phyloP scores from a whole-genome alignment of 2,797 vertebrate genomes.

The Cyprinodon diabolis region DNA sequence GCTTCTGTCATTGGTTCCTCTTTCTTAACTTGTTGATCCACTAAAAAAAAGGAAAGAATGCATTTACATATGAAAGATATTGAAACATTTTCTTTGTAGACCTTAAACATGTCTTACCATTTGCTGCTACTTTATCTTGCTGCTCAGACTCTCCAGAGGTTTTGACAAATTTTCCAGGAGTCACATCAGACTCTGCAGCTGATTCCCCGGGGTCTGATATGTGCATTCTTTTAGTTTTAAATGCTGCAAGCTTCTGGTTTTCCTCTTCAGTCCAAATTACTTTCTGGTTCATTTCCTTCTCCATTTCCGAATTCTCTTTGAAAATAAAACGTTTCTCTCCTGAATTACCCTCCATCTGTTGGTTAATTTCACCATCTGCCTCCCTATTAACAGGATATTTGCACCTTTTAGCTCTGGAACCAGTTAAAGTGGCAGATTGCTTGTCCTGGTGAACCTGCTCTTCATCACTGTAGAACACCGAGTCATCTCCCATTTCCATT shows the following conservation, averaged over 20 bases:
- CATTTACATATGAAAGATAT: slow-evolving; percentile 9
- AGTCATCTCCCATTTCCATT: slow-evolving; percentile 74
- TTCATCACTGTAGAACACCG: slow-evolving; percentile 77
- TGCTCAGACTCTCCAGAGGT: slow-evolving; percentile 7
- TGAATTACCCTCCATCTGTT: slow-evolving; percentile 3
- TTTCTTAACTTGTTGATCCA: slow-evolving; percentile 8
- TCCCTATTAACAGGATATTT: slow-evolving; percentile 32
- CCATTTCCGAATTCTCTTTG: background rate
- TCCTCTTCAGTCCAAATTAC: slow-evolving; percentile 17
- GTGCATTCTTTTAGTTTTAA: slow-evolving; percentile 8
- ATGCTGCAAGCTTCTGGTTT: slow-evolving; percentile 13
- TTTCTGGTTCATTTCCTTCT: slow-evolving; percentile 6
- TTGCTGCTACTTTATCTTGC: slow-evolving; percentile 5
- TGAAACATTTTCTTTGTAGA: background rate
- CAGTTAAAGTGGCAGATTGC: background rate
- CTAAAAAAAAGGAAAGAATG: slow-evolving; percentile 24
- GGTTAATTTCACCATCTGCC: slow-evolving; percentile 5
- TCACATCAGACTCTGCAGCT: background rate
- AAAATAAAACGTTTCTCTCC: slow-evolving; percentile 2
- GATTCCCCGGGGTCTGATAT: slow-evolving; percentile 19
- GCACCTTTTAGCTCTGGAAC: slow-evolving; percentile 8
- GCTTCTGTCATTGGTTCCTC: slow-evolving; percentile 26
- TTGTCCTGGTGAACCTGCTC: slow-evolving; percentile 52
- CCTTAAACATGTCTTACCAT: slow-evolving; percentile 56
- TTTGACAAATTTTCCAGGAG: slow-evolving; percentile 12